Evolutionary conservation across 1,140 invertebrate genomes (phyloP).

Genomic region (Drosophila fuyamai): DNA sequence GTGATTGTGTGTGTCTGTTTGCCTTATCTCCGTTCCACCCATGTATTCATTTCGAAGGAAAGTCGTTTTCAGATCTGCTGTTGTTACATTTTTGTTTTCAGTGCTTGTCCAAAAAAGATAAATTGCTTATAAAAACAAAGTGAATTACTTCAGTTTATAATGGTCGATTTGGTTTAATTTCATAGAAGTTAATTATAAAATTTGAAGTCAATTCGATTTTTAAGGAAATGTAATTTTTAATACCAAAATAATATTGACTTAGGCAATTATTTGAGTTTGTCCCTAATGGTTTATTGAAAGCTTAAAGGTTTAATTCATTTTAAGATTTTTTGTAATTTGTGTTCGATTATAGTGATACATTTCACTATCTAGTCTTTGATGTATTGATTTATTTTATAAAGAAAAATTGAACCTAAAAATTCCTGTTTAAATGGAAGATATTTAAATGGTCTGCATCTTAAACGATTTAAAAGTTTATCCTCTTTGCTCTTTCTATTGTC

Average conservation of each 20-base stretch:
- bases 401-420: no score
- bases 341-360: no score
- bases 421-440: no score
- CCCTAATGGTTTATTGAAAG: background rate
- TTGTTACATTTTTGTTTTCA: conserved; percentile 38
- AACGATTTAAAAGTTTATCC: no score
- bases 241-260: background rate
- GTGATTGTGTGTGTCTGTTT: conserved; percentile 30
- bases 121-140: conserved; percentile 52
- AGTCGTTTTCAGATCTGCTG: conserved; percentile 43
- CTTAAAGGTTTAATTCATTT: background rate
- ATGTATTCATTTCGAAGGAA: conserved; percentile 29
- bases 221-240: conserved; percentile 4
- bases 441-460: no score
- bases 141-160: conserved; percentile 24
- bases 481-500: no score
- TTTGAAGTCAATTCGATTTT: background rate
- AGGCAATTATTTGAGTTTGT: background rate
- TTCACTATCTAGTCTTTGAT: no score
- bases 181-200: background rate
- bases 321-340: background rate
- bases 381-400: no score
- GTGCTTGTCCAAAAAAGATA: conserved; percentile 27
- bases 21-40: conserved; percentile 39
- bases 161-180: conserved; percentile 11